Conservation (phyloP, 2,113 vertebrate genomes). For the Nannobrachium achirus region DNA sequence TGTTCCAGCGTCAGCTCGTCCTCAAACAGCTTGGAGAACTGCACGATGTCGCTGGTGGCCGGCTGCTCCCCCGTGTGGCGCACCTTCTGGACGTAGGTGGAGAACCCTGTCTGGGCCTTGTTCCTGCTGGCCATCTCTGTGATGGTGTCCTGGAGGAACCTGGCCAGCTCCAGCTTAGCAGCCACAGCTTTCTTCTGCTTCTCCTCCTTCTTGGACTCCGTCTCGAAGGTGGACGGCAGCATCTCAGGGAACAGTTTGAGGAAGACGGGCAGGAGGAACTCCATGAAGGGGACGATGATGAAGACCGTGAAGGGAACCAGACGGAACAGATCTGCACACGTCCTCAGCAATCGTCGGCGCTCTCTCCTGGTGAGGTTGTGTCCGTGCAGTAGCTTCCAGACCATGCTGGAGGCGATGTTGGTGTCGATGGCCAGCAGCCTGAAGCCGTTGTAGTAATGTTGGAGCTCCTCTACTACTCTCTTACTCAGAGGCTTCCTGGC, state of each 20-base stretch:
- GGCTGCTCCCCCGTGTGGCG: constrained; percentile 79
- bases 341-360: constrained; percentile 89
- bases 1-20: constrained; percentile 87
- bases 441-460: constrained; percentile 85
- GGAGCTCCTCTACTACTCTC: constrained; percentile 79
- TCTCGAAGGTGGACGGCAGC: constrained; percentile 97
- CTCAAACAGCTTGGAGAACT: constrained; percentile 89
- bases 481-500: constrained; percentile 66
- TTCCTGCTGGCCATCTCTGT: constrained; percentile 86
- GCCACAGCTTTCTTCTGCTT: constrained; percentile 85
- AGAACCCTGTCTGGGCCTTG: constrained; percentile 79
- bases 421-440: constrained; percentile 86
- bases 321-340: constrained; percentile 93
- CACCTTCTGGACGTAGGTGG: constrained; percentile 85
- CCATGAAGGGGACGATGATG: constrained; percentile 98
- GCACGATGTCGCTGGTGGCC: constrained; percentile 83
- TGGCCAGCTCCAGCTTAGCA: constrained; percentile 86
- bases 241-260: constrained; percentile 96
- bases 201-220: constrained; percentile 90
- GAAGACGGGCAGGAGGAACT: constrained; percentile 93
- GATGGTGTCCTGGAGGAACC: constrained; percentile 88
- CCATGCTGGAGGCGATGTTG: constrained; percentile 84
- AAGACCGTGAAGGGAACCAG: constrained; percentile 94
- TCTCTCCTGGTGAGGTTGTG: constrained; percentile 86
- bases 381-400: constrained; percentile 84